phyloP scores from a whole-genome alignment of 2,888 invertebrate species.

The Macrosiphum euphorbiae region DNA sequence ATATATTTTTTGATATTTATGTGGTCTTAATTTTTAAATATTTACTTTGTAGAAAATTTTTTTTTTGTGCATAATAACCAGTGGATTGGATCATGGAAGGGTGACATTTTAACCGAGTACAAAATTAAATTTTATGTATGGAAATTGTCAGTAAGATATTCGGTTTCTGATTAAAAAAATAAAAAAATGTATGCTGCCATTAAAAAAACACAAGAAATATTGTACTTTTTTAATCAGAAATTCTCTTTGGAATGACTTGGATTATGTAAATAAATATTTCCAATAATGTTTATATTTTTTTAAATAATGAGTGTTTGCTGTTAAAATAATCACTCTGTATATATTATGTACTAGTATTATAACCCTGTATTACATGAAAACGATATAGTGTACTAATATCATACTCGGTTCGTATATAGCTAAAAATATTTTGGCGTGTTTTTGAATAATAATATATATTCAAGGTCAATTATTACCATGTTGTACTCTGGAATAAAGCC shows the following conservation, averaged over 20 bases:
- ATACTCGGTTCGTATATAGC: neutral
- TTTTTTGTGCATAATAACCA: neutral
- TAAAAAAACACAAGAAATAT: neutral
- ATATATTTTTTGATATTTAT: neutral
- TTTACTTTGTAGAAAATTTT: too few species aligned
- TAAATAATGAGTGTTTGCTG: neutral
- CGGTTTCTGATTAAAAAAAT: neutral
- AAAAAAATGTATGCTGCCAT: neutral
- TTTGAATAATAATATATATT: conserved; percentile 11
- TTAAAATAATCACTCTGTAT: neutral
- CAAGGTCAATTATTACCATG: conserved; percentile 15
- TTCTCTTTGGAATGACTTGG: neutral
- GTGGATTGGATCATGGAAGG: neutral
- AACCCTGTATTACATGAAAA: neutral
- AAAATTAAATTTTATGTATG: neutral
- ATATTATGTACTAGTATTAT: neutral
- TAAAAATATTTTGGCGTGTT: conserved; percentile 9
- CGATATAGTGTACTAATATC: neutral
- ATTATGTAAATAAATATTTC: neutral
- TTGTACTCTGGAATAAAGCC: conserved; percentile 12
- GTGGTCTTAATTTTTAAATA: neutral
- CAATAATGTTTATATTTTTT: neutral
- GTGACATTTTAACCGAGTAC: neutral
- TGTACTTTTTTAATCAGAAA: neutral
- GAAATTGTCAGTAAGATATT: neutral